Conservation (phyloP, 2,113 vertebrate species). For the Oncorhynchus mykiss region DNA sequence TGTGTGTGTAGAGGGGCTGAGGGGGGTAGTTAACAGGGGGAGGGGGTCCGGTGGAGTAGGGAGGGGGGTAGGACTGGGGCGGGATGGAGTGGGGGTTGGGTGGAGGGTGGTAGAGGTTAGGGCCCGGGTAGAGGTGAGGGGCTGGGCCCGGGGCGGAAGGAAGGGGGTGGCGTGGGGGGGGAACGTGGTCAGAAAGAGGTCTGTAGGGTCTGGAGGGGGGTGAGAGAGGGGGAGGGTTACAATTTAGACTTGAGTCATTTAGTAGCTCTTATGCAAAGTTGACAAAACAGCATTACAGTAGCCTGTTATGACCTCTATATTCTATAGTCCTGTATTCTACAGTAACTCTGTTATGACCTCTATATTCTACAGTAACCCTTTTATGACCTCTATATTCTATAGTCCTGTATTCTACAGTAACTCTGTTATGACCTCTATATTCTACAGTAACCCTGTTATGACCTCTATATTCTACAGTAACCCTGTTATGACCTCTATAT, state of each 20-base stretch:
- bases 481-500: too few species aligned
- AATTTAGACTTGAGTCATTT: background rate
- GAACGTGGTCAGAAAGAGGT: constrained; percentile 49
- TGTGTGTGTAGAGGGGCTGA: constrained; percentile 82
- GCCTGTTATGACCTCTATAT: too few species aligned
- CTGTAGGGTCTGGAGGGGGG: constrained; percentile 49
- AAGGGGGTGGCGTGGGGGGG: constrained; percentile 48
- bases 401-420: too few species aligned
- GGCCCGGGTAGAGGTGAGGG: constrained; percentile 52
- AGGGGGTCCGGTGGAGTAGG: constrained; percentile 70
- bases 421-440: too few species aligned
- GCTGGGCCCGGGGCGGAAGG: background rate
- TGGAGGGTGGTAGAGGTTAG: constrained; percentile 56
- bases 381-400: too few species aligned
- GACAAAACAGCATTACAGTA: background rate
- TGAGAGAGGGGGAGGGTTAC: background rate
- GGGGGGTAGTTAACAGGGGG: constrained; percentile 84
- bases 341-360: too few species aligned
- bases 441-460: too few species aligned
- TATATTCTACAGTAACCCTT: too few species aligned
- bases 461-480: too few species aligned
- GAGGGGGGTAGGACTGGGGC: constrained; percentile 59
- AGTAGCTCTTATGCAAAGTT: background rate
- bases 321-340: too few species aligned
- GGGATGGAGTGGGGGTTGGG: constrained; percentile 49